Conservation (phyloP, 2,113 vertebrate genomes). For the Cygnus atratus region DNA sequence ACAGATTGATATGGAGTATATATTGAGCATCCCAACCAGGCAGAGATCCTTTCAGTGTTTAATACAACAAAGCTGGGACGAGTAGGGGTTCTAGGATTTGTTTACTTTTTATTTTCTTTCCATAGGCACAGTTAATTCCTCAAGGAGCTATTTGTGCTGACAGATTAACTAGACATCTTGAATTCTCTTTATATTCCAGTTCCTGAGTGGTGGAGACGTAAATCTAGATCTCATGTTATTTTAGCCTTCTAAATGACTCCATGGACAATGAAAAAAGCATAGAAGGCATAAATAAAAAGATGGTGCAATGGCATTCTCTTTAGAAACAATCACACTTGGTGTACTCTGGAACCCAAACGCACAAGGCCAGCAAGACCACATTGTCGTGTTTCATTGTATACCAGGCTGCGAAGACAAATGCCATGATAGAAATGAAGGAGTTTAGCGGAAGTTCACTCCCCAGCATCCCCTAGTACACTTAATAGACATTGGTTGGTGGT, state of each 20-base stretch:
- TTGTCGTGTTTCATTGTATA: fast-evolving
- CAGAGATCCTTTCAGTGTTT: constrained; percentile 20
- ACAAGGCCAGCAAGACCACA: neutral
- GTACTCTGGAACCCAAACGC: fast-evolving
- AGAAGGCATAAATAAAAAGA: neutral
- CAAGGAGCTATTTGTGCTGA: neutral
- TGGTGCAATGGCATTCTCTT: neutral
- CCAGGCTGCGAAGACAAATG: neutral
- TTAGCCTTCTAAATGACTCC: constrained; percentile 2
- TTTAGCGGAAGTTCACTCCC: neutral
- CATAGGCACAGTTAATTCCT: neutral
- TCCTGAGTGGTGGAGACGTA: neutral
- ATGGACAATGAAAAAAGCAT: neutral
- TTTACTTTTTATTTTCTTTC: neutral
- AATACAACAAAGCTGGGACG: constrained; percentile 12
- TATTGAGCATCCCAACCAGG: neutral
- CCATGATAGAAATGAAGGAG: neutral
- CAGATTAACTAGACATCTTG: neutral
- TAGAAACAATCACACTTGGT: neutral
- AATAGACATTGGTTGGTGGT: neutral
- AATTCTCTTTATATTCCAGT: neutral
- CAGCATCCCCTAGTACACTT: neutral
- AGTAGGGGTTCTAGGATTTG: constrained; percentile 8
- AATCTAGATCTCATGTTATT: neutral
- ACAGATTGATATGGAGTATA: constrained; percentile 27